Percentiles rank a stretch among this genome's conserved stretches.
phyloP scores from a whole-genome alignment of 2,113 vertebrate genomes.

The Festucalex cinctus region DNA sequence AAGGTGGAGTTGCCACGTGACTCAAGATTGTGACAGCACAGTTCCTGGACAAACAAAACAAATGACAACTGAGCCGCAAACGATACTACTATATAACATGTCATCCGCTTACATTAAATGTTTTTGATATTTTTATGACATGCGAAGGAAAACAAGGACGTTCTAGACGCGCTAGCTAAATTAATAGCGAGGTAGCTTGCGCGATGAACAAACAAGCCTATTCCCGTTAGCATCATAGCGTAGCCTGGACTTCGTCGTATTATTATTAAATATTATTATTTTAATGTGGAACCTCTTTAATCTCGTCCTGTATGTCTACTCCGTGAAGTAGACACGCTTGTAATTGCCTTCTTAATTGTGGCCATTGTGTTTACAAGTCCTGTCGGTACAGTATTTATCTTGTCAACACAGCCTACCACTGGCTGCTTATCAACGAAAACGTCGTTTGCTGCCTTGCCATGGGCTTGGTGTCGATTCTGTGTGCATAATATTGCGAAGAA shows the following conservation, averaged over 20 bases:
- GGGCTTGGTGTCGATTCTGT: not conserved
- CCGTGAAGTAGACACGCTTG: not conserved
- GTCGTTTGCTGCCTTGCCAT: not conserved
- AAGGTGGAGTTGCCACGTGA: constrained; percentile 65
- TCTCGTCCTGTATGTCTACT: not conserved
- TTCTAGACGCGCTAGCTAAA: not conserved
- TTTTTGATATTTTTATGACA: constrained; percentile 7
- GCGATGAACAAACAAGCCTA: not conserved
- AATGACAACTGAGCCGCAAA: constrained; percentile 43
- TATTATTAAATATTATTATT: not conserved
- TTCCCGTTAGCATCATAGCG: constrained; percentile 32
- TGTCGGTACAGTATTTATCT: constrained; percentile 38
- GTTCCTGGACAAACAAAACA: constrained; percentile 69
- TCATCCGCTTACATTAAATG: not conserved
- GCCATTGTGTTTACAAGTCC: constrained; percentile 14
- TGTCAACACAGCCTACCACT: constrained; percentile 23
- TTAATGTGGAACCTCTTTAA: not conserved
- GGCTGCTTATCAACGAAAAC: constrained; percentile 27
- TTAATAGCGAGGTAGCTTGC: not conserved
- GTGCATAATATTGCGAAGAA: constrained; percentile 1
- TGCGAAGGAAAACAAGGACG: not conserved
- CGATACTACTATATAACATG: not conserved
- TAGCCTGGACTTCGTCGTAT: not conserved
- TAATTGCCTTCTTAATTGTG: not conserved
- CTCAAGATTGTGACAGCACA: constrained; percentile 27